Evolutionary conservation across 2,888 invertebrate species (phyloP), one percentile per base, ranked within the genome.

Genomic region (Drosophila kuntzei): DNA sequence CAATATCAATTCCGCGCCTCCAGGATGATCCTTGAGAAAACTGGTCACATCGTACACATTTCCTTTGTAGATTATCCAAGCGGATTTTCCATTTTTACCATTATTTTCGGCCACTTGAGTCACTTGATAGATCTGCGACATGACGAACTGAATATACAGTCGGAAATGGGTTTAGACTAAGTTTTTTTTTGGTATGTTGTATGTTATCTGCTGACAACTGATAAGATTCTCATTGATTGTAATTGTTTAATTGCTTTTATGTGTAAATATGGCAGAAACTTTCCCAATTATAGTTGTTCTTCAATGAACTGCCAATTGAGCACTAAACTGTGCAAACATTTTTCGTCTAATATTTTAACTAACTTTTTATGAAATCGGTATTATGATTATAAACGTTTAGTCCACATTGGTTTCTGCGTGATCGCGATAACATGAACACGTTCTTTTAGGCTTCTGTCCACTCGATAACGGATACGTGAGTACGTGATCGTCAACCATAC

Each of bases 21-120:
- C 96, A 0, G 96, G 96, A 92, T 96, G 96, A 92, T 95, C 93
- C 7, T 93, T 84, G 0, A 94, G 71, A 85, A 95, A 96, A 8
- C 93, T 92, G 2, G 95, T 95, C 73, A 95, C 93, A 91, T 96
- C 95, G 86, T 96, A 96, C 3, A 96, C 95, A 22, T 83, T 89
- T 84, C 95, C 94, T 81, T 94, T 94, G 77, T 95, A 93, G 25
- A 96, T 93, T 46, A 96, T 90, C 96, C 96, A 96, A 0, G 93
- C 90, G 0, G 93, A 93, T 0, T 92, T 85, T 3, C 93, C 93
- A 36, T 93, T 92, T 75, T 92, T 92, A 0, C 96, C 96, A 87
- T 94, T 93, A 51, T 94, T 92, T 37, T 91, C 84, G 2, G 94
- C 91, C 57, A 96, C 94, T 76, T 96, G 95, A 7, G 93, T 93